Evolutionary conservation across 2,797 vertebrate genomes (phyloP).

Genomic region (Sebastes flavidus): DNA sequence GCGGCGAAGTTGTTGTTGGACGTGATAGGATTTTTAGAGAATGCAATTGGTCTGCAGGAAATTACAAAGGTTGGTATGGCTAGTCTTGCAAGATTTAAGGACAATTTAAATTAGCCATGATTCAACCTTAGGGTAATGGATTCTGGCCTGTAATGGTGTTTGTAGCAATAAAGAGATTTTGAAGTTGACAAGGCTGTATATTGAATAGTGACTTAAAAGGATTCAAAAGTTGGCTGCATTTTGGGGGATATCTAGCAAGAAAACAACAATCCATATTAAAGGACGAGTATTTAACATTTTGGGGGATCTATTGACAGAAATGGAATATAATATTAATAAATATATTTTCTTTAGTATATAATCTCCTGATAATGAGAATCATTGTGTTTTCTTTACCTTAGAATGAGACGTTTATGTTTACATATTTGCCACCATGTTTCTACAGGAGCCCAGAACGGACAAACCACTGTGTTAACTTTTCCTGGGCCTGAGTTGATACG

Average conservation of each 20-base stretch:
- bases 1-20: slow-evolving; percentile 35
- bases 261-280: neutral
- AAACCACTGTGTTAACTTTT: too few species aligned
- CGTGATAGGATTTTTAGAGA: slow-evolving; percentile 41
- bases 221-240: neutral
- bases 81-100: slow-evolving; percentile 40
- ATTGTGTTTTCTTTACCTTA: too few species aligned
- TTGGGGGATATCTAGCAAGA: neutral
- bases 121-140: slow-evolving; percentile 30
- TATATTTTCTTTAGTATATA: too few species aligned
- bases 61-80: slow-evolving; percentile 35
- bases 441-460: too few species aligned
- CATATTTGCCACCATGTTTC: too few species aligned
- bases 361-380: too few species aligned
- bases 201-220: slow-evolving; percentile 13
- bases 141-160: slow-evolving; percentile 25
- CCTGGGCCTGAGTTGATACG: too few species aligned
- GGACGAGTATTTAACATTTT: too few species aligned
- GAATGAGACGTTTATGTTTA: too few species aligned
- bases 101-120: slow-evolving; percentile 46
- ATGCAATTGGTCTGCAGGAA: slow-evolving; percentile 38
- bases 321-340: too few species aligned
- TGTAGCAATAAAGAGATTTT: slow-evolving; percentile 34
- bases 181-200: slow-evolving; percentile 19
- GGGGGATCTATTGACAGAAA: too few species aligned